These are phyloP conservation scores for Carcina quercana DNA, from an alignment of 2,888 invertebrate species.

Conservation along the genomic window DNA sequence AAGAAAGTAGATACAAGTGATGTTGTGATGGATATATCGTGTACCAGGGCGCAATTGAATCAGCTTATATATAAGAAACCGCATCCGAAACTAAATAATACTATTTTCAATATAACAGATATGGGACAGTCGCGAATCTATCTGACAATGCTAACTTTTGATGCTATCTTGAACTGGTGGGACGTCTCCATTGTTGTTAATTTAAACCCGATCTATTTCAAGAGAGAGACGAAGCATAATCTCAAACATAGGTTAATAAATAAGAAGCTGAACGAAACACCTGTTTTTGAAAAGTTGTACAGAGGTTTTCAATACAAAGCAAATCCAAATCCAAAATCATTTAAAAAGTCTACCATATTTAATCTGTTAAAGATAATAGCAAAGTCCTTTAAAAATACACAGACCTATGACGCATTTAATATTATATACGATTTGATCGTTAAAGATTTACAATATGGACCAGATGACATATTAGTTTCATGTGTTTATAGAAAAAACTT, in stretches of 20 bases:
- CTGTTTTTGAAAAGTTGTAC: slow-evolving; percentile 8
- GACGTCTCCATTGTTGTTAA: slow-evolving; percentile 23
- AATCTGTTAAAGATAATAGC: background rate
- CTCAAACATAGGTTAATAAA: slow-evolving; percentile 32
- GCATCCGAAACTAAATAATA: slow-evolving; percentile 19
- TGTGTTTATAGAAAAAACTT: slow-evolving; percentile 20
- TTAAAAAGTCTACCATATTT: background rate
- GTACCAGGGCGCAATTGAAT: slow-evolving; percentile 34
- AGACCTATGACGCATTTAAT: background rate
- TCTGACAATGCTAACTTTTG: slow-evolving; percentile 14
- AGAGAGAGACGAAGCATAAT: slow-evolving; percentile 22
- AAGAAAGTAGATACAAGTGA: slow-evolving; percentile 12
- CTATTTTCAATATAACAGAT: slow-evolving; percentile 34
- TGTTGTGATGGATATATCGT: slow-evolving; percentile 34
- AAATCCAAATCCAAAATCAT: background rate
- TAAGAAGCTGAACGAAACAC: slow-evolving; percentile 15
- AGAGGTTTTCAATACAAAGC: slow-evolving; percentile 15
- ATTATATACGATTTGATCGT: slow-evolving; percentile 17
- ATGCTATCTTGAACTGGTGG: slow-evolving; percentile 35
- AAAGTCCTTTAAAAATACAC: slow-evolving; percentile 1
- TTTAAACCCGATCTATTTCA: slow-evolving; percentile 18
- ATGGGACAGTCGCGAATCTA: slow-evolving; percentile 21
- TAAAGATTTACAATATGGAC: slow-evolving; percentile 18
- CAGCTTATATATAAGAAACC: slow-evolving; percentile 33
- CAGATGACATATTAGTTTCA: slow-evolving; percentile 12